A percentile compares a stretch with the other conserved stretches of the same genome.
These are phyloP conservation scores for Megalurothrips usitatus DNA, from an alignment of 2,888 invertebrate species.

Conservation along the genomic window DNA sequence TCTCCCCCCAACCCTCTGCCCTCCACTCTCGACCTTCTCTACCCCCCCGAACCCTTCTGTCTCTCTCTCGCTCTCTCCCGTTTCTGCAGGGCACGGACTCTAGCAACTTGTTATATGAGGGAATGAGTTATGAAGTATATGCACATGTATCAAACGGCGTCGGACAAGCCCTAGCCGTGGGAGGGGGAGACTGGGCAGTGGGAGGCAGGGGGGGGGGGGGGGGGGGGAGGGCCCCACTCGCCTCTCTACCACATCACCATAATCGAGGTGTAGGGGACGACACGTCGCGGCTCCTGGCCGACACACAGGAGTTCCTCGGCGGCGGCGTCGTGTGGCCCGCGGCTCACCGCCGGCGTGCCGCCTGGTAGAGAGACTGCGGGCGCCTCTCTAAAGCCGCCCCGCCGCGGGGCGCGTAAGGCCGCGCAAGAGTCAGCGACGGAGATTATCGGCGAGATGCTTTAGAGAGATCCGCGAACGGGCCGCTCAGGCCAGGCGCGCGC, in stretches of 20 bases:
- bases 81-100: background rate
- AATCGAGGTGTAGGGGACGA: background rate
- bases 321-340: background rate
- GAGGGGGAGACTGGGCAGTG: background rate
- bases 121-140: conserved; percentile 23
- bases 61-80: background rate
- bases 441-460: no score
- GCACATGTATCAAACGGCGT: conserved; percentile 9
- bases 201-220: background rate
- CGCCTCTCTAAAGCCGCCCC: no score
- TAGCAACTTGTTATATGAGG: background rate
- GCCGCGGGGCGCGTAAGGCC: no score
- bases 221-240: background rate
- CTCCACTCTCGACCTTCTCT: background rate
- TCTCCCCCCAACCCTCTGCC: background rate
- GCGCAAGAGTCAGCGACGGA: no score
- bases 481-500: no score
- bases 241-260: background rate
- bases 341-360: background rate
- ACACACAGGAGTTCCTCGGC: no score
- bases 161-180: background rate
- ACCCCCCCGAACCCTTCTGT: background rate
- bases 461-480: no score
- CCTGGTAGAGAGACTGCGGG: background rate
- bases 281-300: background rate